Percentiles rank a stretch among this genome's conserved stretches.
These are phyloP conservation scores for Rapana venosa DNA, from an alignment of 2,888 invertebrate genomes.

Conservation along the genomic window DNA sequence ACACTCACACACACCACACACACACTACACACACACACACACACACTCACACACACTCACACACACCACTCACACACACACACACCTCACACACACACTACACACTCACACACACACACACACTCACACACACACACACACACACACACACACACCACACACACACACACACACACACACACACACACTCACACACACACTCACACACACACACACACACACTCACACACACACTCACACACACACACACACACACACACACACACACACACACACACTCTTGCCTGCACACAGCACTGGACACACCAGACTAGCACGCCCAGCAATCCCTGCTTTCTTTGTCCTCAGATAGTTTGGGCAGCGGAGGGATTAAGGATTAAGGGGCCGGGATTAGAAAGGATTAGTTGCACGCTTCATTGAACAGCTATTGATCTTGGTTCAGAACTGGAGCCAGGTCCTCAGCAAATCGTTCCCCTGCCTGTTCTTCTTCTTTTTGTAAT, in stretches of 20 bases:
- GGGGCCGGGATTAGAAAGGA: no score
- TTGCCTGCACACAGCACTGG: no score
- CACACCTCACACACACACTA: background rate
- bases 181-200: background rate
- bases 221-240: background rate
- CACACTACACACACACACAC: background rate
- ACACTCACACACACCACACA: no score
- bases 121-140: background rate
- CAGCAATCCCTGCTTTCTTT: no score
- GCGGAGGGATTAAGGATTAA: no score
- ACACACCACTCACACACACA: slow-evolving; percentile 2
- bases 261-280: background rate
- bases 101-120: background rate
- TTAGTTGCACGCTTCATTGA: no score
- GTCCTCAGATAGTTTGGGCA: no score
- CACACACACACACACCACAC: background rate
- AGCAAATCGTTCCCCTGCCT: no score
- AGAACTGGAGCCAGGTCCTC: no score
- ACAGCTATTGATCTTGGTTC: no score
- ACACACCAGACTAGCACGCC: no score
- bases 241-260: background rate
- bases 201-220: background rate
- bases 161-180: background rate
- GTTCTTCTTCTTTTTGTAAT: no score
- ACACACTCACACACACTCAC: background rate